phyloP scores from a whole-genome alignment of 2,888 invertebrate genomes.

The Amblyjoppa proteus region DNA sequence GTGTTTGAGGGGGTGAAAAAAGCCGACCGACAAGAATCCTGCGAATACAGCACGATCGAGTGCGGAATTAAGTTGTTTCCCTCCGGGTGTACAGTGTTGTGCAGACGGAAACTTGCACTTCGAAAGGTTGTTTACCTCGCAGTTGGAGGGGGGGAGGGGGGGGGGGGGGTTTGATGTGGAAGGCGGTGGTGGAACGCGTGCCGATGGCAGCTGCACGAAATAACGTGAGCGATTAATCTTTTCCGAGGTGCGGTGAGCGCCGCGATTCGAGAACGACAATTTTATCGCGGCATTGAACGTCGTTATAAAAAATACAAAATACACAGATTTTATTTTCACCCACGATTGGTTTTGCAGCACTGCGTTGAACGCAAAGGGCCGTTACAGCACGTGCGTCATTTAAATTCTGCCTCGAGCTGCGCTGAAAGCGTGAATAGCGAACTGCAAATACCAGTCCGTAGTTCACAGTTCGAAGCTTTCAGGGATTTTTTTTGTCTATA shows the following conservation, averaged over 20 bases:
- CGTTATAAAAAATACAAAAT: slow-evolving; percentile 20
- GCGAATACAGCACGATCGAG: slow-evolving; percentile 25
- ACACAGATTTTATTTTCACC: slow-evolving; percentile 9
- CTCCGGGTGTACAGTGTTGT: slow-evolving; percentile 1
- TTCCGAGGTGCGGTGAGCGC: slow-evolving; percentile 22
- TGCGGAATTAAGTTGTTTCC: slow-evolving; percentile 33
- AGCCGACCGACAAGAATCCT: not conserved
- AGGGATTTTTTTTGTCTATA: not conserved
- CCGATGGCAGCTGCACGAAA: slow-evolving; percentile 20
- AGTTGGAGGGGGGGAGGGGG: not conserved
- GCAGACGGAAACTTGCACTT: slow-evolving; percentile 25
- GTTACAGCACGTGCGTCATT: not conserved
- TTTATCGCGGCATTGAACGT: slow-evolving; percentile 9
- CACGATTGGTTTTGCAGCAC: not conserved
- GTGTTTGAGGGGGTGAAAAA: not conserved
- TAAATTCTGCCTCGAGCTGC: not conserved
- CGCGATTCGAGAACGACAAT: not conserved
- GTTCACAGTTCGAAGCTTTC: not conserved
- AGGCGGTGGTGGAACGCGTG: slow-evolving; percentile 9
- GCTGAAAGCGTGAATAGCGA: not conserved
- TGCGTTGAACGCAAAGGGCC: not conserved
- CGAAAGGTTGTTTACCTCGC: slow-evolving; percentile 34
- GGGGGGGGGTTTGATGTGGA: not conserved
- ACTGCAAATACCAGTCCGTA: not conserved
- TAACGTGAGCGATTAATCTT: slow-evolving; percentile 36